These are phyloP conservation scores for Slavum lentiscoides DNA, from an alignment of 2,888 invertebrate genomes.

Conservation along the genomic window DNA sequence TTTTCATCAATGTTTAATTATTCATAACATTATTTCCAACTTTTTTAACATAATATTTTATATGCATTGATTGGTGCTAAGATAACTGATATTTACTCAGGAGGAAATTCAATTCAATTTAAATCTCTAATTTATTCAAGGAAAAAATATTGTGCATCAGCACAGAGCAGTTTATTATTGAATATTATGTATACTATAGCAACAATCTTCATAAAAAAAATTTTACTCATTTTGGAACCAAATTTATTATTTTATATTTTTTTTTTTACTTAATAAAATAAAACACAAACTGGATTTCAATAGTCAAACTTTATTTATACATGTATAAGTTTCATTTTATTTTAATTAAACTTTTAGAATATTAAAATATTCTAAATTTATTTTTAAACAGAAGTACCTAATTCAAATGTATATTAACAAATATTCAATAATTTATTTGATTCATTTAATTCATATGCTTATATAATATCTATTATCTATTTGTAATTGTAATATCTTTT, in stretches of 20 bases:
- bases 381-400: background rate
- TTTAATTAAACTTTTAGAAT: too few species aligned
- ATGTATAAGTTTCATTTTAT: too few species aligned
- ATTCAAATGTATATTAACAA: background rate
- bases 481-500: background rate
- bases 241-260: too few species aligned
- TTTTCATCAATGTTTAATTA: constrained; percentile 8
- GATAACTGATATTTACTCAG: constrained; percentile 24
- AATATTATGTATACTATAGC: too few species aligned
- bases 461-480: background rate
- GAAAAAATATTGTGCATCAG: background rate
- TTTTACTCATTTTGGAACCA: too few species aligned
- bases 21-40: background rate
- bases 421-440: background rate
- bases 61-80: constrained; percentile 42
- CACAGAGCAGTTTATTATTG: background rate
- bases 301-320: too few species aligned
- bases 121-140: background rate
- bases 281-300: too few species aligned
- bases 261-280: too few species aligned
- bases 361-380: background rate
- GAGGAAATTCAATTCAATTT: background rate
- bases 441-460: background rate
- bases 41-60: constrained; percentile 5
- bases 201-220: too few species aligned